Base-by-base conservation (phyloP, 2,797 vertebrate genomes). In the Thripadectes ignobilis region DNA sequence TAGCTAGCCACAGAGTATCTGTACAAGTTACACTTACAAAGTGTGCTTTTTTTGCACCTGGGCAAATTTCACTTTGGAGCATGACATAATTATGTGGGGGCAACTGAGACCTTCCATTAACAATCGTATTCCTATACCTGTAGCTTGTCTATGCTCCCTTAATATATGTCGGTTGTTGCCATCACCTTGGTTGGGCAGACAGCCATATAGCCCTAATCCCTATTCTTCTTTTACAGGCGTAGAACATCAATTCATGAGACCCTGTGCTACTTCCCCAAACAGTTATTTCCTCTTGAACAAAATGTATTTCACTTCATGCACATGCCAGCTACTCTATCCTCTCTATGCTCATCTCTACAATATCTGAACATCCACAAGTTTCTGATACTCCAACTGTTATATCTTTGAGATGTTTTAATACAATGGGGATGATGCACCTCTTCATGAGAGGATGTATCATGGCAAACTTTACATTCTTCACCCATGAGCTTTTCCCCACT, bases 321-420 rank as follows among this genome's bases (percentile, higher is more conserved):
- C 0, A 0, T 38, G 46, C 39, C 67, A 83, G 17, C 6, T 15
- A 32, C 27, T 36, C 20, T 22, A 32, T n/a, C 14, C n/a, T 41
- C 36, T 51, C 75, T n/a, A 7, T 22, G 38, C 21, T 30, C 23
- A 14, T 17, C 38, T 48, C 38, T n/a, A 52, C 21, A 68, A 13
- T 2, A 48, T 18, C 55, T 66, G 17, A 74, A 34, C 24, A 73
- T 29, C 13, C 29, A 49, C 22, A 13, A 63, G 38, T 18, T 71
- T 81, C 34, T 54, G 14, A 46, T 39, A 46, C 24, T 52, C 32
- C 26, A 62, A 54, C 6, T 48, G 46, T n/a, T 63, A 2, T 14
- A 45, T 4, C n/a, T 61, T 2, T 6, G 30, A 85, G 22, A 65
- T 19, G 14, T 36, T 85, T 91, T 52, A 79, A 72, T 7, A 72